Evolutionary conservation across 2,888 invertebrate genomes (phyloP), one percentile per base, ranked within the genome.

Genomic region (Melikaiella ostensackeni): DNA sequence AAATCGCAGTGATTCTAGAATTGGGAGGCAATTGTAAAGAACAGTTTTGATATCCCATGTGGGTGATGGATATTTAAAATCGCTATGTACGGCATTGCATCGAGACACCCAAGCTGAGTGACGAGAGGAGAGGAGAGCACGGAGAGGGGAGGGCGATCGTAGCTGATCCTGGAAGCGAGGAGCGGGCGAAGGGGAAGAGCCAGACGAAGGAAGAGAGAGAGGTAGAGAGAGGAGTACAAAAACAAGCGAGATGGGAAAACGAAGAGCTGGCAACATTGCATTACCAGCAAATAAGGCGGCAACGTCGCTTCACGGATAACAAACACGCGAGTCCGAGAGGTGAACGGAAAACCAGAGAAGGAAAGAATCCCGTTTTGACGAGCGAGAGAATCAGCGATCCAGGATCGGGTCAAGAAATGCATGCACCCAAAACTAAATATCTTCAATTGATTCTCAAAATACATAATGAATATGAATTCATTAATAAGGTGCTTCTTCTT

Each of bases 341-440:
- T 89, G 89, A 90, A 90, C 88, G 88, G 87, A 87, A 83, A 86
- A 85, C 82, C 87, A 84, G 86, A 89, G 88, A 87, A 89, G 88
- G 89, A 90, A 90, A 89, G 91, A 90, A 91, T 91, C 90, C 89
- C 90, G 91, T 90, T 90, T 88, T 84, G 86, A 85, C 84, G 74
- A 75, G 66, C 24, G 63, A 77, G 79, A 74, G 81, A 79, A 70
- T 50, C 30, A 13, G 46, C 5, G 30, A 50, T 27, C 50, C 70
- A 70, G 70, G 70, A 50, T 70, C 46, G 38, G 70, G 50, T 27
- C 19, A 13, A 70, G 30, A 50, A 66, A 73, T 77, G 55, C 64
- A n/a, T 30, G 27, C 30, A 30, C 70, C 70, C 70, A 0, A 9
- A 62, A 21, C 19, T 35, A 24, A 64, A 64, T 38, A 13, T 38